Conservation (phyloP, 2,888 invertebrate species). For the Lydus trimaculatus region DNA sequence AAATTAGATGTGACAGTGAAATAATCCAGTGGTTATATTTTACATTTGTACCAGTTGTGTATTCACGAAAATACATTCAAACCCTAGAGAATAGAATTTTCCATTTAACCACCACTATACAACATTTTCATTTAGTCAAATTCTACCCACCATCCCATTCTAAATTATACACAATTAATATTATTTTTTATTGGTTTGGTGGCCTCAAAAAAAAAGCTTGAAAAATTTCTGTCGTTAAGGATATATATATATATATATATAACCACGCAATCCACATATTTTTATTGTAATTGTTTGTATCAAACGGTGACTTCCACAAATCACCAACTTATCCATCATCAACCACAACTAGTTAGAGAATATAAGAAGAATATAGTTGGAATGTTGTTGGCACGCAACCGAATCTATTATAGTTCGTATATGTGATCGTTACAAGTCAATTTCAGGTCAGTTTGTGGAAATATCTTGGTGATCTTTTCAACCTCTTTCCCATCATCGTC, state of each 20-base stretch:
- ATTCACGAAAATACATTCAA: neutral
- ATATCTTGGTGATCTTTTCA: constrained; percentile 42
- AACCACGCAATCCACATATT: constrained; percentile 39
- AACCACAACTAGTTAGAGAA: neutral
- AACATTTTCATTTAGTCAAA: constrained; percentile 7
- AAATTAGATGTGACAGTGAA: constrained; percentile 14
- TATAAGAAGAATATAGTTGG: constrained; percentile 4
- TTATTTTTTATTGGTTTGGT: neutral
- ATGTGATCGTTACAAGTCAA: constrained; percentile 51
- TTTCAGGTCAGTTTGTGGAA: constrained; percentile 51
- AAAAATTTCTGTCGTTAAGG: neutral
- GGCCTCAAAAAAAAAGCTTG: neutral
- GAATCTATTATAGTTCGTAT: constrained; percentile 20
- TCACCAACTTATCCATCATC: constrained; percentile 32
- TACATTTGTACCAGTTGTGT: neutral
- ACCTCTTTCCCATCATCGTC: neutral
- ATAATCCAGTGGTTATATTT: constrained; percentile 1
- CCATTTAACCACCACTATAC: neutral
- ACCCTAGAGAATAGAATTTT: neutral
- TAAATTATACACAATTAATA: constrained; percentile 31
- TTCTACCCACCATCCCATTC: constrained; percentile 10
- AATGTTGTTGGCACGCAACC: constrained; percentile 35
- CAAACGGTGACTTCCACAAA: constrained; percentile 43
- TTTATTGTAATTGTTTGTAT: constrained; percentile 41
- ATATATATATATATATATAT: too few species aligned